Base-by-base conservation (phyloP, 2,113 vertebrate genomes). In the Petrocephalus microphthalmus region DNA sequence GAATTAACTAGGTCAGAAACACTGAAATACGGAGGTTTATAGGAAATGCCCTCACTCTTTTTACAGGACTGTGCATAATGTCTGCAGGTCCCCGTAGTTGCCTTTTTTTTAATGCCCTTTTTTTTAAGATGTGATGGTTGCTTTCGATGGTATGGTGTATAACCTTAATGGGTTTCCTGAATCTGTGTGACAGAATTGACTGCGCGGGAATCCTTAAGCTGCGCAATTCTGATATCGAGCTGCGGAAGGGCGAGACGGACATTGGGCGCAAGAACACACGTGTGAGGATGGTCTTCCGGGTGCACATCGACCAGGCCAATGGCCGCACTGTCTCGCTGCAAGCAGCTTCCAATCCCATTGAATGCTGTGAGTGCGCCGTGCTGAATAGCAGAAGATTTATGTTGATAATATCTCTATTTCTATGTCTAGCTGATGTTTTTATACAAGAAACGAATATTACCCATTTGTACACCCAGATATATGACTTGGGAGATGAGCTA, bases 191-290 rank as follows among this genome's bases (percentile, higher is more conserved):
- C 92, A 99, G 98, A 92, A 98, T 99, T 0, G 98, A 99, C 92
- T 99, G 98, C 29, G 98, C 98, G 0, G 98, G 98, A 42, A 99
- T 99, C 89, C 92, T 99, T 87, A 99, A 99, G 92, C 96, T 99
- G 87, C 95, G 98, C 7, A 99, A 99, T 91, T 99, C 98, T 0
- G 98, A 99, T 92, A 99, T 99, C 0, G 98, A 99, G 91, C 96
- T 99, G 86, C 96, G 98, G 85, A 99, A 99, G 92, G 98, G 98
- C 0, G 98, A 99, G 92, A 99, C 98, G 0, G 98, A 99, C 94
- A 98, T 99, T 0, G 98, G 98, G 8, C 94, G 98, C 51, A 99
- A 99, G 94, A 99, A 99, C 94, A 99, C 98, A 0, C 95, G 98
- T 0, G 98, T 99, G 89, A 91, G 97, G 88, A 93, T 99, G 93